Percentiles rank a stretch among this genome's conserved stretches.
phyloP scores from a whole-genome alignment of 2,888 invertebrate genomes.

The Pyrgus malvae region DNA sequence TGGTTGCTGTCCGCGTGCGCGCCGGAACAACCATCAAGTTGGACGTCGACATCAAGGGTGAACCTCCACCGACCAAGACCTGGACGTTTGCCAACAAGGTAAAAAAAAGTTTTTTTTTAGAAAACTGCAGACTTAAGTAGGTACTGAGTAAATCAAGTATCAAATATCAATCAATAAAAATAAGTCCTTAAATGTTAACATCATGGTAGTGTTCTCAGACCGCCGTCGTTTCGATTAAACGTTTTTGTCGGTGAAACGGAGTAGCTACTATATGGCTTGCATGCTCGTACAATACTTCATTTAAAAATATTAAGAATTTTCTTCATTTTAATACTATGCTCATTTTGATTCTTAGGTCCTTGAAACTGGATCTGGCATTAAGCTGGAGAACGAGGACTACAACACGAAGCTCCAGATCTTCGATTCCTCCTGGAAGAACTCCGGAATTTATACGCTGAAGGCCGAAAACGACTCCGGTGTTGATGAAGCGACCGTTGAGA shows the following conservation, averaged over 20 bases:
- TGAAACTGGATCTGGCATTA: conserved; percentile 85
- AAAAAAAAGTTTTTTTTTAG: too few species aligned
- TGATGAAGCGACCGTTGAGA: conserved; percentile 96
- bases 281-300: too few species aligned
- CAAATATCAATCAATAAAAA: too few species aligned
- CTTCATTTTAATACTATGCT: too few species aligned
- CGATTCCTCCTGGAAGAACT: conserved; percentile 91
- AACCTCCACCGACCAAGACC: conserved; percentile 95
- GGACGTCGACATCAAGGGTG: conserved; percentile 97
- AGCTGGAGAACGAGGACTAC: conserved; percentile 95
- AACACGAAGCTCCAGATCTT: conserved; percentile 92
- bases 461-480: conserved; percentile 96
- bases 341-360: conserved; percentile 73
- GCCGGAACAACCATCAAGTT: conserved; percentile 95
- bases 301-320: too few species aligned
- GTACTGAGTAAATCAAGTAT: too few species aligned
- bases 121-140: too few species aligned
- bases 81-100: conserved; percentile 88
- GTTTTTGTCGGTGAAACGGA: too few species aligned
- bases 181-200: too few species aligned
- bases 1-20: conserved; percentile 93
- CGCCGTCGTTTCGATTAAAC: too few species aligned
- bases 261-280: too few species aligned
- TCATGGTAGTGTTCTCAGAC: too few species aligned
- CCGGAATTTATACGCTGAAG: conserved; percentile 94